Conservation (phyloP, 2,888 invertebrate species). For the Tenthredo mesomela region DNA sequence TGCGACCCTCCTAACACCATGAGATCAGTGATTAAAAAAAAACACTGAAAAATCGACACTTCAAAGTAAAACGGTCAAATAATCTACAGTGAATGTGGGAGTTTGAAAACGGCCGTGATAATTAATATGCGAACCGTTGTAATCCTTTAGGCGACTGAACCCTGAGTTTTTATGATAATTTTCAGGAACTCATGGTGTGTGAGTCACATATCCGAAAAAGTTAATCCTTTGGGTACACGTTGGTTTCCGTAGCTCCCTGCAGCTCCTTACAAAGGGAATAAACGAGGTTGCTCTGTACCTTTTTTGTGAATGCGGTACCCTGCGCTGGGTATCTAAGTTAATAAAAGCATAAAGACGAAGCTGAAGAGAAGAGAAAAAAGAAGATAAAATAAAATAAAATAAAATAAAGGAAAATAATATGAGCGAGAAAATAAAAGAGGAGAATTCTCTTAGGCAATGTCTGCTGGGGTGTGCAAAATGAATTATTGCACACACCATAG, state of each 20-base stretch:
- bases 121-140: neutral
- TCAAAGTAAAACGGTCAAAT: neutral
- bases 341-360: conserved; percentile 1
- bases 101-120: neutral
- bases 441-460: conserved; percentile 23
- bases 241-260: neutral
- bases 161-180: neutral
- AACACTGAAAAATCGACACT: neutral
- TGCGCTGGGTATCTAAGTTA: neutral
- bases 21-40: neutral
- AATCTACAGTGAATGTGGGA: neutral
- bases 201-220: neutral
- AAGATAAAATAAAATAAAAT: neutral
- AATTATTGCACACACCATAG: conserved; percentile 42
- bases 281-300: conserved; percentile 14
- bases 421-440: conserved; percentile 29
- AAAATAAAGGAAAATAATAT: neutral
- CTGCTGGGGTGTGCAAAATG: conserved; percentile 24
- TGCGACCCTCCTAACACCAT: neutral
- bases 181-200: neutral
- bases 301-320: neutral
- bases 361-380: neutral
- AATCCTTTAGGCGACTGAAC: neutral
- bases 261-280: conserved; percentile 38
- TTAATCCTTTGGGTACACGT: conserved; percentile 34